phyloP scores from a whole-genome alignment of 2,797 vertebrate genomes.

The Enteromius mattozi region DNA sequence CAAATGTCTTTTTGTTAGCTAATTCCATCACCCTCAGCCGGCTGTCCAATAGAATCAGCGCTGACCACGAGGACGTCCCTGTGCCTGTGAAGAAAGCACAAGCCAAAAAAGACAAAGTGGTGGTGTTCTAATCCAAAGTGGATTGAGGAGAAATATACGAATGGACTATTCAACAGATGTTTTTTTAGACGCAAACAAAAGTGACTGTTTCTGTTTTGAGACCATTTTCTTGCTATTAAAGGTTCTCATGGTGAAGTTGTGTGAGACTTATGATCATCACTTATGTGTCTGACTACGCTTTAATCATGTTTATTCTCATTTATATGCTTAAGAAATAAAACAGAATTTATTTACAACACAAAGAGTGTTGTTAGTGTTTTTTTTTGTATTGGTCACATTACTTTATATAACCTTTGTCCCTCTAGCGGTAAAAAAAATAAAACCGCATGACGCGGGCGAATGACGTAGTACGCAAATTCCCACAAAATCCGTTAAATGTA shows the following conservation, averaged over 20 bases:
- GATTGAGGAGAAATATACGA: neutral
- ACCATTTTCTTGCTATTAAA: neutral
- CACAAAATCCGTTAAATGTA: too few species aligned
- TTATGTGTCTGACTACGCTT: neutral
- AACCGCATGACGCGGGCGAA: too few species aligned
- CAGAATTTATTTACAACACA: neutral
- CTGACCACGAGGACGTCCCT: constrained; percentile 88
- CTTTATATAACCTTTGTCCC: too few species aligned
- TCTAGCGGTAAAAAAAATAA: too few species aligned
- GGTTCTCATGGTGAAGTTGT: neutral
- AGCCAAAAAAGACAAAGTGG: constrained; percentile 82
- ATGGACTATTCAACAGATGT: neutral
- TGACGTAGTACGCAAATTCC: too few species aligned
- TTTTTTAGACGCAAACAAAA: neutral
- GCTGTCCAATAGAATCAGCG: constrained; percentile 88
- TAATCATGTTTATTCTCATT: neutral
- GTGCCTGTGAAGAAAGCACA: constrained; percentile 74
- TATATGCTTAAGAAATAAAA: neutral
- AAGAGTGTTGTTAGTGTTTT: neutral
- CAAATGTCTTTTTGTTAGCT: constrained; percentile 69
- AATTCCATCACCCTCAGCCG: constrained; percentile 85
- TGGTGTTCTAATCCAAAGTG: constrained; percentile 81
- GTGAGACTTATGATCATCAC: neutral
- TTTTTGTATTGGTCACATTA: neutral
- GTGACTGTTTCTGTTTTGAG: neutral